phyloP scores from a whole-genome alignment of 2,797 vertebrate genomes.

The Cossypha heuglini region DNA sequence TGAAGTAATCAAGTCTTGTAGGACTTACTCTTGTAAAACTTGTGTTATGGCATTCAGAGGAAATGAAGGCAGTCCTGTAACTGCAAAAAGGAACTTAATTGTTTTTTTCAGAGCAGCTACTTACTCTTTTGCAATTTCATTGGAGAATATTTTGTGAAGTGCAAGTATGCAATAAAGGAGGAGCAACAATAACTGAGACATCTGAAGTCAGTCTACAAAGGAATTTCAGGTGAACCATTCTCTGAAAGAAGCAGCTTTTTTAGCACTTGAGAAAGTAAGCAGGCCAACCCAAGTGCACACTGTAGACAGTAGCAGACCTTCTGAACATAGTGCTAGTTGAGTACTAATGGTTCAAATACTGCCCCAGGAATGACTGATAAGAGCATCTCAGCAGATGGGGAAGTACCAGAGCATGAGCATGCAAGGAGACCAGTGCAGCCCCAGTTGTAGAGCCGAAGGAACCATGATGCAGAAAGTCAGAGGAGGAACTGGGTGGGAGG shows the following conservation, averaged over 20 bases:
- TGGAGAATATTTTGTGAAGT: conserved; percentile 15
- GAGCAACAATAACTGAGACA: neutral
- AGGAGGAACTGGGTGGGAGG: neutral
- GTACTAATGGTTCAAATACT: neutral
- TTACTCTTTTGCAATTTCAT: conserved; percentile 1
- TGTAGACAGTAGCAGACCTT: neutral
- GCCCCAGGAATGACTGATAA: neutral
- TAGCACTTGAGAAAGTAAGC: neutral
- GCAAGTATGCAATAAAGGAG: neutral
- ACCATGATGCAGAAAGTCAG: neutral
- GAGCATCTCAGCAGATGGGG: neutral
- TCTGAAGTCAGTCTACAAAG: neutral
- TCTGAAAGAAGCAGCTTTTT: neutral
- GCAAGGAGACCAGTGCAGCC: neutral
- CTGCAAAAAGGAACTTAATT: neutral
- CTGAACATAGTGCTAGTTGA: neutral
- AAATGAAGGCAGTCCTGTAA: conserved; percentile 44
- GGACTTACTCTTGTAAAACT: conserved; percentile 33
- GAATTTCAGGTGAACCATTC: neutral
- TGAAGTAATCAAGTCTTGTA: conserved; percentile 28
- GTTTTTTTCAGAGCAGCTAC: neutral
- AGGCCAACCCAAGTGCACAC: neutral
- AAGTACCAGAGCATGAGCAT: neutral
- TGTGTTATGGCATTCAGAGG: neutral
- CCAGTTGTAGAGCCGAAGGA: neutral